A percentile compares a stretch with the other conserved stretches of the same genome.
These are phyloP conservation scores for Caenorhabditis sinica DNA, from an alignment of 2,888 invertebrate genomes.

Conservation along the genomic window DNA sequence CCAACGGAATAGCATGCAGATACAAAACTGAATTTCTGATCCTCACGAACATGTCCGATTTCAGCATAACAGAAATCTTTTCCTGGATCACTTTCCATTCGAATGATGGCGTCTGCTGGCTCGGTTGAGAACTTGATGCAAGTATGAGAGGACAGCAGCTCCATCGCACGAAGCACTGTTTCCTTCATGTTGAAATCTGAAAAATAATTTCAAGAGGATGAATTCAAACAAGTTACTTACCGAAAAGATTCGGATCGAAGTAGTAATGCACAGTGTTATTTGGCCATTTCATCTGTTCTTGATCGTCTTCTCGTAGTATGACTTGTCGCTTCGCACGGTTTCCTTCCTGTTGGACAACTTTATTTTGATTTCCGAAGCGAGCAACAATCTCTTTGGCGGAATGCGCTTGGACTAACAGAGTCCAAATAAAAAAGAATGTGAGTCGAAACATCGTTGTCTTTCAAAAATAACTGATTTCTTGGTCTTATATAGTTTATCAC, in stretches of 20 bases:
- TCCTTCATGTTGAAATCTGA: slow-evolving; percentile 22
- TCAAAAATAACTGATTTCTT: neutral
- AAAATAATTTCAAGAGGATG: neutral
- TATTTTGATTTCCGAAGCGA: neutral
- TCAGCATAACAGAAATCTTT: slow-evolving; percentile 5
- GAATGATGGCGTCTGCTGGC: neutral
- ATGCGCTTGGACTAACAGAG: neutral
- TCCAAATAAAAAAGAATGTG: neutral
- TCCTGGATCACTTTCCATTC: neutral
- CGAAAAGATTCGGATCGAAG: neutral
- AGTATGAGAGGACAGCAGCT: slow-evolving; percentile 25
- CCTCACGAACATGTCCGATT: slow-evolving; percentile 9
- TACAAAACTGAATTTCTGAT: slow-evolving; percentile 21
- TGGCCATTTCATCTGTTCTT: slow-evolving; percentile 11
- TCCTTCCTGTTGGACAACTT: neutral
- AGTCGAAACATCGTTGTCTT: neutral
- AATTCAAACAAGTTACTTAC: neutral
- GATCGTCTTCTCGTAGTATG: neutral
- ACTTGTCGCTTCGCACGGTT: slow-evolving; percentile 16
- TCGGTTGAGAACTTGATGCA: slow-evolving; percentile 36
- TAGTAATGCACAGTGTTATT: slow-evolving; percentile 34
- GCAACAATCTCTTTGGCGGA: neutral
- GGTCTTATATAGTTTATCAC: neutral
- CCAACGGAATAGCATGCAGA: slow-evolving; percentile 16
- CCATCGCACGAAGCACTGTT: slow-evolving; percentile 24